A percentile compares a stretch with the other conserved stretches of the same genome.
Evolutionary conservation across 2,113 vertebrate species (phyloP).

Genomic region (Cyprinus carpio): DNA sequence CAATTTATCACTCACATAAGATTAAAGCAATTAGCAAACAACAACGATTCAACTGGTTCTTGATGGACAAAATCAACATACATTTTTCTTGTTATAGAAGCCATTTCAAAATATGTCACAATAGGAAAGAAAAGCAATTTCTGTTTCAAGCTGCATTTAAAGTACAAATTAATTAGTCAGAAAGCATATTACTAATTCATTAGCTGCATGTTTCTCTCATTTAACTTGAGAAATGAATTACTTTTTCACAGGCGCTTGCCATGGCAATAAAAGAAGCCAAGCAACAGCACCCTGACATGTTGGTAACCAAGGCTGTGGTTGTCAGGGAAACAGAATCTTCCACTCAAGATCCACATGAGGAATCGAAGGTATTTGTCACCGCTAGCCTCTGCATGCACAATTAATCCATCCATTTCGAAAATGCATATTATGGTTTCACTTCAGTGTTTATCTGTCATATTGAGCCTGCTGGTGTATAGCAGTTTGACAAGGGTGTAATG

Average conservation of each 20-base stretch:
- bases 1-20: not conserved
- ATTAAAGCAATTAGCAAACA: not conserved
- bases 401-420: conserved; percentile 31
- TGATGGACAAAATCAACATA: not conserved
- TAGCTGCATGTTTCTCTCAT: not conserved
- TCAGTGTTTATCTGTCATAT: conserved; percentile 34
- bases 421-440: conserved; percentile 30
- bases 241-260: conserved; percentile 85
- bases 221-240: conserved; percentile 29
- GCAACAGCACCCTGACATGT: conserved; percentile 98
- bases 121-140: not conserved
- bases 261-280: conserved; percentile 98
- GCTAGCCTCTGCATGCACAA: conserved; percentile 9
- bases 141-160: not conserved
- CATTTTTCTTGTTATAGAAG: not conserved
- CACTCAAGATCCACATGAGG: conserved; percentile 85
- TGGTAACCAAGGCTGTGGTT: conserved; percentile 98
- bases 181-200: conserved; percentile 24
- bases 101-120: not conserved
- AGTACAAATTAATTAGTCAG: conserved; percentile 4
- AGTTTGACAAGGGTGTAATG: conserved; percentile 39
- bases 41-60: not conserved
- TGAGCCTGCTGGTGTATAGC: conserved; percentile 12
- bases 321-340: conserved; percentile 98
- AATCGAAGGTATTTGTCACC: conserved; percentile 82